A percentile compares a stretch with the other conserved stretches of the same genome.
Evolutionary conservation across 2,888 invertebrate species (phyloP).

Genomic region (Plutella xylostella): DNA sequence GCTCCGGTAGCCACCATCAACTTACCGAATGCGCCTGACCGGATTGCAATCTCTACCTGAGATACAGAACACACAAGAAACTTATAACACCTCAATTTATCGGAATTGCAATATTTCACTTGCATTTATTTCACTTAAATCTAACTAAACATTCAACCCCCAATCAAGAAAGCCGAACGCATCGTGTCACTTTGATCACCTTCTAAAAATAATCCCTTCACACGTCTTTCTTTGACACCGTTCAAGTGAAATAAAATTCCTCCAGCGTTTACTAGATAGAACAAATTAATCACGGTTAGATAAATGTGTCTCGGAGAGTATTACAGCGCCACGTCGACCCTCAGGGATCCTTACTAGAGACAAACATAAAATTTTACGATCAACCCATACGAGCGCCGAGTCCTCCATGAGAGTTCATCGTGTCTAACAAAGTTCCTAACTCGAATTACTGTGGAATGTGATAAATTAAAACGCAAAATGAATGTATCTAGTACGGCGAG

Average conservation of each 20-base stretch:
- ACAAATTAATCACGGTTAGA: slow-evolving; percentile 59
- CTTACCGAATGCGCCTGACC: no score
- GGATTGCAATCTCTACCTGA: no score
- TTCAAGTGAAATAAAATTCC: slow-evolving; percentile 32
- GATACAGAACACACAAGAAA: no score
- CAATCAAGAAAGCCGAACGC: no score
- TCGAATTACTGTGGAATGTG: no score
- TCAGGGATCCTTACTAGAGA: slow-evolving; percentile 41
- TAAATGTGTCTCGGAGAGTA: slow-evolving; percentile 39
- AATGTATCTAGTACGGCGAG: no score
- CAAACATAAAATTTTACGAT: slow-evolving; percentile 60
- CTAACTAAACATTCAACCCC: no score
- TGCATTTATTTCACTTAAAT: no score
- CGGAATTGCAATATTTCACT: no score
- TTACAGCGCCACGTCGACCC: not conserved
- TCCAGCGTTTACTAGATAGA: slow-evolving; percentile 41
- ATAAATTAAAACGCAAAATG: no score
- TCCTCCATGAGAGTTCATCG: slow-evolving; percentile 50
- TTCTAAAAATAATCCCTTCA: slow-evolving; percentile 3
- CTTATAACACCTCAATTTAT: no score
- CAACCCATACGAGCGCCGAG: slow-evolving; percentile 53
- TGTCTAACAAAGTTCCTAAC: slow-evolving; percentile 41
- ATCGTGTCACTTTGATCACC: slow-evolving; percentile 11
- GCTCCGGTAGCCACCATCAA: no score
- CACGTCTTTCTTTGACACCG: slow-evolving; percentile 24